Base-by-base conservation (phyloP, 2,113 vertebrate species). In the Otis tarda region DNA sequence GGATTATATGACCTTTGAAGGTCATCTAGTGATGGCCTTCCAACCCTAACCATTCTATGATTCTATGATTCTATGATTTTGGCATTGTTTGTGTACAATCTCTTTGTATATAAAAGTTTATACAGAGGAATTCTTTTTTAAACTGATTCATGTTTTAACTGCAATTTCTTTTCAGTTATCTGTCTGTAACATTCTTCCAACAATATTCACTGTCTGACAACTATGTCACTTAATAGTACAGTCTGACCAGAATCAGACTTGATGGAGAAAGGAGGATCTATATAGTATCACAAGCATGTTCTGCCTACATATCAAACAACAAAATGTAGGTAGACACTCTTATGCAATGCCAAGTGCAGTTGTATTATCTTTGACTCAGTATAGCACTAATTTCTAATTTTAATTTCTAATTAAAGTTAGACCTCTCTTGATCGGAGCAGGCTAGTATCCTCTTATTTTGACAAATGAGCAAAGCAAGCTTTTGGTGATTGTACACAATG, bases 261-360 rank as follows among this genome's bases (percentile, higher is more conserved):
- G 14, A 33, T n/a, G 41, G 27, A 78, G 49, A 77, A 77, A 35
- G 8, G 19, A 47, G 17, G 8, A 5, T 49, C 30, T 8, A 1
- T 37, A 10, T 2, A 45, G 37, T 22, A 57, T 28, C 27, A 39
- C 8, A 75, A 78, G 24, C 21, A 50, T 17, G 7, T 55, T 87
- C 37, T 75, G n/a, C 47, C 41, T 74, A 14, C 31, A 17, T 18
- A 23, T 53, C 64, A 75, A 78, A 55, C 14, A 57, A 49, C 8
- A 64, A 70, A 84, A 57, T 53, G 30, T 60, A 77, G 15, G 31
- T 7, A 60, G 33, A 69, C 20, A 25, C 22, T n/a, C 25, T n/a
- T 23, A 45, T 10, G 5, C 19, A 76, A 23, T 6, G 9, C 10
- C n/a, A 60, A 16, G 4, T 64, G 19, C 2, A 1, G 1, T 3